Conservation (phyloP, 2,888 invertebrate species). For the Acanthopleura granulata region DNA sequence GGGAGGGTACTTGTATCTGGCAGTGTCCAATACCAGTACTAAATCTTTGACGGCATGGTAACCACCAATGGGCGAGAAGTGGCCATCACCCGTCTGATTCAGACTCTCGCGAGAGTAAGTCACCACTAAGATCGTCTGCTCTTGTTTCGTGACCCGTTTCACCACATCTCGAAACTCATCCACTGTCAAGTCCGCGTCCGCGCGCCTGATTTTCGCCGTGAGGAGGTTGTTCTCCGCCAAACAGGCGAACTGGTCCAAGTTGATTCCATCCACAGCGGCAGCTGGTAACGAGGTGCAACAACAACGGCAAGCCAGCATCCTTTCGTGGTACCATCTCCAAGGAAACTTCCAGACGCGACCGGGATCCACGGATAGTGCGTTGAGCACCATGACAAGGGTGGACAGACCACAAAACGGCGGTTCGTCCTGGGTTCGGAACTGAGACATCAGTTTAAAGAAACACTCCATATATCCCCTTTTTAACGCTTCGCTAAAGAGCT, state of each 20-base stretch:
- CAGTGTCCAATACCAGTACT: constrained; percentile 62
- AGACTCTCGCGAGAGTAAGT: constrained; percentile 55
- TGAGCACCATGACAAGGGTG: constrained; percentile 63
- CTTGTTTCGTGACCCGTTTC: constrained; percentile 21
- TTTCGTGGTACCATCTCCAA: constrained; percentile 68
- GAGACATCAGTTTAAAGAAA: constrained; percentile 63
- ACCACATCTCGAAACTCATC: constrained; percentile 34
- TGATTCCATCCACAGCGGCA: constrained; percentile 50
- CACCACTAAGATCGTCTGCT: constrained; percentile 36
- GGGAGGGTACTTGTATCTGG: constrained; percentile 65
- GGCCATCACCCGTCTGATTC: constrained; percentile 61
- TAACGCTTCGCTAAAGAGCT: constrained; percentile 4
- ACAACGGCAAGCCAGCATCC: constrained; percentile 61
- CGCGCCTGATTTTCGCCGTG: constrained; percentile 30
- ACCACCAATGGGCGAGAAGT: constrained; percentile 59
- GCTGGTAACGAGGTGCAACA: constrained; percentile 46
- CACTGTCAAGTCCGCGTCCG: constrained; percentile 3
- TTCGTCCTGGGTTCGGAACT: constrained; percentile 67
- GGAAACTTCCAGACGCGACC: constrained; percentile 54
- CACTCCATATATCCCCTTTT: constrained; percentile 49
- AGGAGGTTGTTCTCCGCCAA: constrained; percentile 62
- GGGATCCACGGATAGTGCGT: constrained; percentile 62
- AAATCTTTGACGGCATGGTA: constrained; percentile 53
- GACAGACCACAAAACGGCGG: constrained; percentile 65
- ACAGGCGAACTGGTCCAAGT: constrained; percentile 57